Evolutionary conservation across 1,140 invertebrate genomes (phyloP).

Genomic region (Eumaeus atala): DNA sequence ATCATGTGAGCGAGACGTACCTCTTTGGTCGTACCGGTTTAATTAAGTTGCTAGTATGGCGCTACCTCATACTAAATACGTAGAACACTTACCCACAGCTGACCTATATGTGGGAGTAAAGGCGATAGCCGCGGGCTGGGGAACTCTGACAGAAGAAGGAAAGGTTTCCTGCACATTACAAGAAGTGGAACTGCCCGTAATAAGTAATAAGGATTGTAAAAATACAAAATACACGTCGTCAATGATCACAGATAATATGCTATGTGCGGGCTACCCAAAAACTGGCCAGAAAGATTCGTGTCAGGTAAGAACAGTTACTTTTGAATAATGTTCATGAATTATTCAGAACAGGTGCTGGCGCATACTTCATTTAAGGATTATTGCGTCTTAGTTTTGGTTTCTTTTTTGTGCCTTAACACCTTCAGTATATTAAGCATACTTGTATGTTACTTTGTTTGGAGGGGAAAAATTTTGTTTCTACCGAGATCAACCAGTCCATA

Average conservation of each 20-base stretch:
- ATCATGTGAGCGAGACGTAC: too few relatives aligned
- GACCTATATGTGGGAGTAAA: constrained; percentile 80
- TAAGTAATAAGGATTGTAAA: constrained; percentile 84
- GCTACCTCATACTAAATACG: background rate
- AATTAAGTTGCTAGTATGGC: too few relatives aligned
- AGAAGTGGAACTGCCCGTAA: constrained; percentile 87
- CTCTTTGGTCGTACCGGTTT: too few relatives aligned
- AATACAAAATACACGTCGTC: constrained; percentile 85
- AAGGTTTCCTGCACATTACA: constrained; percentile 86
- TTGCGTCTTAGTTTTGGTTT: background rate
- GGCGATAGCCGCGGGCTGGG: constrained; percentile 89
- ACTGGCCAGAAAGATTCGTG: constrained; percentile 87
- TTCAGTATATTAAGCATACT: too few relatives aligned
- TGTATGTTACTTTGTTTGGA: too few relatives aligned
- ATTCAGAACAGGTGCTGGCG: constrained; percentile 1
- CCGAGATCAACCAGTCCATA: too few relatives aligned
- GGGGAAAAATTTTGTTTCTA: too few relatives aligned
- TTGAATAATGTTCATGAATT: constrained; percentile 2
- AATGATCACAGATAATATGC: constrained; percentile 90
- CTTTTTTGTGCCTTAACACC: too few relatives aligned
- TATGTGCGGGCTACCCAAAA: constrained; percentile 87
- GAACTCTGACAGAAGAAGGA: constrained; percentile 86
- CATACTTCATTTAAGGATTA: background rate
- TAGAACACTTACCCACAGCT: constrained; percentile 61
- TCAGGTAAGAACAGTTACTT: constrained; percentile 75